Evolutionary conservation across 2,113 vertebrate genomes (phyloP), one percentile per base, ranked within the genome.

Genomic region (Tupaia tana): DNA sequence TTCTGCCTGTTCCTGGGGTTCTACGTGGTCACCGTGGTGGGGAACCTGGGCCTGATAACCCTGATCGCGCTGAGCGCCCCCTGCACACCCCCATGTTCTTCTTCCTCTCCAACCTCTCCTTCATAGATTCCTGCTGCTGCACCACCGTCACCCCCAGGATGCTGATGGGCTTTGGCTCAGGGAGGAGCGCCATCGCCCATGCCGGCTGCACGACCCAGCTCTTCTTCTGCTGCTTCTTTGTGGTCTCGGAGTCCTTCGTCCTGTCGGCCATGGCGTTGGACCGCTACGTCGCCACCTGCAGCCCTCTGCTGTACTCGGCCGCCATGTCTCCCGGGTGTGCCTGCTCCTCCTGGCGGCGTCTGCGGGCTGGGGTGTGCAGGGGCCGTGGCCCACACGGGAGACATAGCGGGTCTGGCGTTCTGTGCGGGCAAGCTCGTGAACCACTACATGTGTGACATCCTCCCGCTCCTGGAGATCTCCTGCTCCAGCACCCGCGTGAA

Each of bases 31-130:
- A 97, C 94, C 1, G 2, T 97, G 31, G 5, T 97, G 43, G 96
- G 96, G 52, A 97, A 97, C 70, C 25, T 97, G 14, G 84, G 95
- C 7, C 86, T 97, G 93, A 93, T 97, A 27, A 59, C 24, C 5
- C 59, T 97, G n/a, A 97, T 96, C 64, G 89, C n/a, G 14, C 58
- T 97, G 22, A 94, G 93, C 24, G 15, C 84, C 9, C 61, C 29
- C 86, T 98, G 56, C 95, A 98, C 54, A 97, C 86, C 0, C 97
- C 96, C 29, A 97, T 97, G 97, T 97, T 97, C 85, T 97, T 97
- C 79, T 97, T 98, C 83, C 96, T 98, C 69, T 96, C 97, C 67
- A 97, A 98, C 19, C 92, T 97, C 71, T 97, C 96, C 63, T 43
- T 96, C 24, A 95, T 96, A 89, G 97, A 97, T 73, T 81, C 96